Percentiles rank a stretch among this genome's conserved stretches.
Conservation (phyloP, 2,113 vertebrate genomes). For the Trematocara stigmaticum region DNA sequence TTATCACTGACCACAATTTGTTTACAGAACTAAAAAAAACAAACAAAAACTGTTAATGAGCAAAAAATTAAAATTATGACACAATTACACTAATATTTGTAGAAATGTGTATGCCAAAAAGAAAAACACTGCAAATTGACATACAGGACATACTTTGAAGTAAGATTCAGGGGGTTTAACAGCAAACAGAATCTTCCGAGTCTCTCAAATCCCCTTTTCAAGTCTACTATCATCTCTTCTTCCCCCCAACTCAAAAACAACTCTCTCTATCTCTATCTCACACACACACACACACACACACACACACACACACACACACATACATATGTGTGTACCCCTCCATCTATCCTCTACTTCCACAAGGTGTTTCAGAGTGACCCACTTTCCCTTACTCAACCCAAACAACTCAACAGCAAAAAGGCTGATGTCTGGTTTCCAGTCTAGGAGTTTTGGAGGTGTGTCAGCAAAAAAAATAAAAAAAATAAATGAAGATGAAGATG, state of each 20-base stretch:
- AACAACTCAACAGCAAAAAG: conserved; percentile 45
- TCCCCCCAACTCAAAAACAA: background rate
- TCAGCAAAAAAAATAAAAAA: conserved; percentile 29
- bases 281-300: background rate
- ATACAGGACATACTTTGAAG: background rate
- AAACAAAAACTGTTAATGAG: background rate
- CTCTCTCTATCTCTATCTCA: background rate
- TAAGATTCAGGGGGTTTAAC: background rate
- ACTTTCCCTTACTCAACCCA: conserved; percentile 46
- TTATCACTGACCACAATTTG: background rate
- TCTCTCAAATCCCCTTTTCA: background rate
- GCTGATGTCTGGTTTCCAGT: conserved; percentile 47
- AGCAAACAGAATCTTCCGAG: background rate
- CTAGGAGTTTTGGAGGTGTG: conserved; percentile 14
- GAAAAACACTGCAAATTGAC: background rate
- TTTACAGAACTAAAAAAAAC: background rate
- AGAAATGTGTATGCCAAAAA: background rate
- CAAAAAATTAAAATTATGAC: background rate
- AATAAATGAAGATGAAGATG: background rate
- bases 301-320: background rate
- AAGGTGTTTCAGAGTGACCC: conserved; percentile 50
- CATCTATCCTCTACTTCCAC: conserved; percentile 31
- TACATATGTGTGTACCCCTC: background rate
- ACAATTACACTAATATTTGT: background rate
- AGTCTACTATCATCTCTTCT: background rate